Base-by-base conservation (phyloP, 2,888 invertebrate species). In the Listrodromus nycthemerus region DNA sequence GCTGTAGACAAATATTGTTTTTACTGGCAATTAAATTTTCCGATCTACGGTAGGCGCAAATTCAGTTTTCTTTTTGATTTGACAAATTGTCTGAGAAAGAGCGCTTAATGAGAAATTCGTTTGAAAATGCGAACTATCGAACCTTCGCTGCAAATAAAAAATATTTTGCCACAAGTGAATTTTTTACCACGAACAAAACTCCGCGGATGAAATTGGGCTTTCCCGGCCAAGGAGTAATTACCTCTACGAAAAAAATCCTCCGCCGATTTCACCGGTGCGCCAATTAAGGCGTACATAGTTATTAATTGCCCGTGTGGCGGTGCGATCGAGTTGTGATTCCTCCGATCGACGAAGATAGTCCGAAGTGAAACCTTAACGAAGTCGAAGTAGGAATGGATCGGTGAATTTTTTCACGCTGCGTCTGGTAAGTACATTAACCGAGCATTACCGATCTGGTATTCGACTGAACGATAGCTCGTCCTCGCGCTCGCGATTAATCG, bases 401-500 rank as follows among this genome's bases (percentile, higher is more conserved):
- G 2, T 61, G 16, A 8, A 55, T 27, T 16, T 58, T 61, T 24
- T 30, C 6, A 6, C 2, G 16, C 58, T 13, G 55, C 0, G n/a
- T 61, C 58, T 3, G 58, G 58, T 45, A 24, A 67, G 48, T 41
- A 27, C 67, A 21, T 67, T 48, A n/a, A 61, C 58, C 58, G 30
- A 61, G 58, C 58, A 45, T 27, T 58, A 19, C 30, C 45, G 73
- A 61, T 61, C 24, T 61, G 58, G 24, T 61, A n/a, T 45, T 30
- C 30, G 45, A 30, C 24, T 58, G 7, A 24, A 16, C 16, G 41
- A 71, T 41, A 50, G 73, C 61, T 41, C 48, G 55, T 73, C 45
- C 37, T 58, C 58, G 71, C 16, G 55, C 45, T 45, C 37, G 30
- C 58, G 73, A 74, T 79, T 30, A 30, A 69, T 80, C 75, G 67